Percentiles rank a stretch among this genome's conserved stretches.
Conservation (phyloP, 2,888 invertebrate genomes). For the Melinopterus prodromus region DNA sequence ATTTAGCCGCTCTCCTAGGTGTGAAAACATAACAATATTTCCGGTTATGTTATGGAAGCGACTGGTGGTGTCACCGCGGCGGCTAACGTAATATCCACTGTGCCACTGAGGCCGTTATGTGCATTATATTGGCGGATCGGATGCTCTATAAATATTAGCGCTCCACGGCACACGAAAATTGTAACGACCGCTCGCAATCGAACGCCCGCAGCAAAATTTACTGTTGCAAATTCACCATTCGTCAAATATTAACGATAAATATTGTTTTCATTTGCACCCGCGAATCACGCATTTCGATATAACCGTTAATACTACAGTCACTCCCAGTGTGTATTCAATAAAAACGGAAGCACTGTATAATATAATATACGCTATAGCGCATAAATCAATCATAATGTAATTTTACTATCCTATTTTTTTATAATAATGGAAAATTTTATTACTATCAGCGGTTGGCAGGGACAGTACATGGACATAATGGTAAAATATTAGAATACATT, state of each 20-base stretch:
- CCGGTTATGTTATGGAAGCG: not conserved
- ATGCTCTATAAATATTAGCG: not conserved
- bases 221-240: not conserved
- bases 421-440: not conserved
- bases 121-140: not conserved
- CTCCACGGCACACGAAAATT: not conserved
- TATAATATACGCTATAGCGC: not conserved
- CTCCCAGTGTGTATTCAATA: not conserved
- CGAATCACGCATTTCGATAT: not conserved
- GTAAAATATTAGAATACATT: too few species aligned
- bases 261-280: not conserved
- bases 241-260: constrained; percentile 4
- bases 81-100: not conserved
- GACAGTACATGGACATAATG: too few species aligned
- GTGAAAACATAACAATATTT: not conserved
- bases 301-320: not conserved
- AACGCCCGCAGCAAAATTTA: not conserved
- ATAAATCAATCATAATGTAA: not conserved
- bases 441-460: too few species aligned
- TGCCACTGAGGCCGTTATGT: not conserved
- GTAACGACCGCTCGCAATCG: not conserved
- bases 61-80: not conserved
- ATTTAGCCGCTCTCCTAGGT: not conserved
- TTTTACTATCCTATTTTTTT: not conserved
- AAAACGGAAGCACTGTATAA: not conserved